phyloP scores from a whole-genome alignment of 2,797 vertebrate species.

The Neomorphus geoffroyi region DNA sequence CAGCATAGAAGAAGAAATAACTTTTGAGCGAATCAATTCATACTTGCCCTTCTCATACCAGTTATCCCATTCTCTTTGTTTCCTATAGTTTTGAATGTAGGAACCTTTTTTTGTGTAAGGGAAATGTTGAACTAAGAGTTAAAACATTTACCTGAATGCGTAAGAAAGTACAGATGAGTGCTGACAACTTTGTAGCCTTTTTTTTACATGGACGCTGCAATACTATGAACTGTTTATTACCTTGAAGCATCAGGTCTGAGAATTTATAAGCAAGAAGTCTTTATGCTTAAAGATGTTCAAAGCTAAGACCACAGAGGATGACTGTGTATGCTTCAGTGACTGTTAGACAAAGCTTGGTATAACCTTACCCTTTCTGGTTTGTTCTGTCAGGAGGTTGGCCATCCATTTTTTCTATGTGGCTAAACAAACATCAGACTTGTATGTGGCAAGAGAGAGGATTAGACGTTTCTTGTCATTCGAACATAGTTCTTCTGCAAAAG shows the following conservation, averaged over 20 bases:
- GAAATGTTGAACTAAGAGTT: background rate
- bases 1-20: conserved; percentile 17
- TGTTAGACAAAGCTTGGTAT: background rate
- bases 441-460: background rate
- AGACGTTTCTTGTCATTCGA: background rate
- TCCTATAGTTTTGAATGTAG: conserved; percentile 17
- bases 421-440: background rate
- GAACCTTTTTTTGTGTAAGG: background rate
- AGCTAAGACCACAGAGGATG: background rate
- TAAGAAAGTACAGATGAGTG: background rate
- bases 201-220: background rate
- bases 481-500: background rate
- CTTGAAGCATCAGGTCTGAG: conserved; percentile 13
- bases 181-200: conserved; percentile 1
- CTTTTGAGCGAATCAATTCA: conserved; percentile 14
- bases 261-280: background rate
- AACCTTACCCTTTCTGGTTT: background rate
- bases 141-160: background rate
- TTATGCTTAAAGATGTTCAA: background rate
- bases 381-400: background rate
- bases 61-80: background rate
- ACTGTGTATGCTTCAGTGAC: background rate
- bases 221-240: conserved; percentile 14
- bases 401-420: background rate
- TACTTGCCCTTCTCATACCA: background rate